Evolutionary conservation across 2,888 invertebrate species (phyloP).

Genomic region (Coleophora deauratella): DNA sequence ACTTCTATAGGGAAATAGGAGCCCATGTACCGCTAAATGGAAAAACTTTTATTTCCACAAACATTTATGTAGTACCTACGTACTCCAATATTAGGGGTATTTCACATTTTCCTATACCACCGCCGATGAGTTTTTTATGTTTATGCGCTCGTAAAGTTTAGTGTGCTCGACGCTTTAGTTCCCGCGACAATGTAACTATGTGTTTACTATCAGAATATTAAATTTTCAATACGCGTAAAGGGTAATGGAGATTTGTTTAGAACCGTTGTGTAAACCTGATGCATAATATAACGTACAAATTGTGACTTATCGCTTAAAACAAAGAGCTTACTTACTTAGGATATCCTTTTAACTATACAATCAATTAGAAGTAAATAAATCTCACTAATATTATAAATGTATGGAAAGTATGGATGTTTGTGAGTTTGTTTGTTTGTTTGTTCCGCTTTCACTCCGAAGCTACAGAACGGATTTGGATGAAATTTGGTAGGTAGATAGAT

Average conservation of each 20-base stretch:
- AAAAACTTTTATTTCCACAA: constrained; percentile 65
- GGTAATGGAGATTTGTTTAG: constrained; percentile 19
- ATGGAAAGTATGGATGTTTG: no score
- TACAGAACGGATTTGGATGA: no score
- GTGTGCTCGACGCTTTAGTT: constrained; percentile 44
- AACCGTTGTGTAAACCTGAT: no score
- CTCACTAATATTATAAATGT: no score
- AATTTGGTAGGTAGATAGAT: no score
- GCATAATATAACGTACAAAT: no score
- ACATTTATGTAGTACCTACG: constrained; percentile 38
- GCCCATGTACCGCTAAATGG: constrained; percentile 56
- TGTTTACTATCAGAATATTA: constrained; percentile 52
- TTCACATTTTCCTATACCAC: constrained; percentile 54
- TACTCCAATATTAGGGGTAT: constrained; percentile 47
- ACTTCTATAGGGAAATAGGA: constrained; percentile 71
- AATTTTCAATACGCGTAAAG: constrained; percentile 42
- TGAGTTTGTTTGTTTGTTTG: no score
- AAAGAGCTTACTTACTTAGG: no score
- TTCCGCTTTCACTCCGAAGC: no score
- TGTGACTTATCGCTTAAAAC: no score
- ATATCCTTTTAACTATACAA: no score
- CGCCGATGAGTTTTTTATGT: constrained; percentile 70
- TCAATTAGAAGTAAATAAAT: no score
- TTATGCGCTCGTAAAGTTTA: constrained; percentile 61
- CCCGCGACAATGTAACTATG: constrained; percentile 55